Evolutionary conservation across 2,113 vertebrate species (phyloP).

Genomic region (Callionymus lyra): DNA sequence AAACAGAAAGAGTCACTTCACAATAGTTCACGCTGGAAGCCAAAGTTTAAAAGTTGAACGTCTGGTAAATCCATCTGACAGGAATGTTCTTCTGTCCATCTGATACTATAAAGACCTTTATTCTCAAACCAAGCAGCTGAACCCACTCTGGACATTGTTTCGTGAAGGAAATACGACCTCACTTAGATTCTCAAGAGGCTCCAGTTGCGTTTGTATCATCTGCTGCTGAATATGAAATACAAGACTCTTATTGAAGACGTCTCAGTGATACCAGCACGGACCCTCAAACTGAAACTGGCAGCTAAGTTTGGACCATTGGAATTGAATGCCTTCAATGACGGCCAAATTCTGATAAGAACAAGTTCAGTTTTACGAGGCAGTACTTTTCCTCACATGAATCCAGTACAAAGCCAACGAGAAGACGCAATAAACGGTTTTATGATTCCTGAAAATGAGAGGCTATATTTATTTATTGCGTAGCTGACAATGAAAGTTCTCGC

Average conservation of each 20-base stretch:
- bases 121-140: conserved; percentile 31
- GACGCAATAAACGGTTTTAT: conserved; percentile 24
- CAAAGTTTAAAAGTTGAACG: no score
- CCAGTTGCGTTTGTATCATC: conserved; percentile 45
- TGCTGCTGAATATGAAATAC: conserved; percentile 40
- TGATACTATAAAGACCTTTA: no score
- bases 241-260: conserved; percentile 33
- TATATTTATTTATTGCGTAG: conserved; percentile 41
- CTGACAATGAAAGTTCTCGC: conserved; percentile 33
- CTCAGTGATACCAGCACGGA: conserved; percentile 22
- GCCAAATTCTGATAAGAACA: no score
- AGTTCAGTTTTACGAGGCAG: no score
- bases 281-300: conserved; percentile 4
- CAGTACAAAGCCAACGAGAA: no score
- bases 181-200: conserved; percentile 44
- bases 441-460: conserved; percentile 46
- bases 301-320: conserved; percentile 8
- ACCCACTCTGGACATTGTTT: conserved; percentile 31
- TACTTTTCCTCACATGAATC: no score
- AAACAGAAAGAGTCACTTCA: no score
- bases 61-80: no score
- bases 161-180: conserved; percentile 36
- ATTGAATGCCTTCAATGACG: not conserved
- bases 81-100: no score
- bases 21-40: no score